phyloP scores from a whole-genome alignment of 2,113 vertebrate species.

The Syngnathoides biaculeatus region DNA sequence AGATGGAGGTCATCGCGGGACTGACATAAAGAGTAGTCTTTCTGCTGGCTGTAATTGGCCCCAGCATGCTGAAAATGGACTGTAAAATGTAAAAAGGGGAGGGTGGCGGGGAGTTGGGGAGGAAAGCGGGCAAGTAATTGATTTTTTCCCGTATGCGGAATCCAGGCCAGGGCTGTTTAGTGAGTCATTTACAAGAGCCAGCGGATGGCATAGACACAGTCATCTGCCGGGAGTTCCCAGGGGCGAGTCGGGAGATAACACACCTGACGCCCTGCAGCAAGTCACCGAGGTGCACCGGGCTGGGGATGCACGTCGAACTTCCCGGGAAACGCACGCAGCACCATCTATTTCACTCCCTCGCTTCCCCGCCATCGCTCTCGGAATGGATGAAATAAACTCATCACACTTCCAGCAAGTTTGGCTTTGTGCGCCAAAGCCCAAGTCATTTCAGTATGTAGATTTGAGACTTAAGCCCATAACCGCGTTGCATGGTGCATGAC shows the following conservation, averaged over 20 bases:
- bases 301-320: slow-evolving; percentile 58
- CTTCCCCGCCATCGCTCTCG: slow-evolving; percentile 53
- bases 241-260: slow-evolving; percentile 64
- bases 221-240: slow-evolving; percentile 69
- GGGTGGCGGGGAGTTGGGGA: background rate
- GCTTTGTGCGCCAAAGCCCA: slow-evolving; percentile 63
- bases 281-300: slow-evolving; percentile 56
- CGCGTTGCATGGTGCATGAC: slow-evolving; percentile 66
- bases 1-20: slow-evolving; percentile 69
- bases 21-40: slow-evolving; percentile 71
- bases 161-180: slow-evolving; percentile 72
- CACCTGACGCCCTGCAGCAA: slow-evolving; percentile 72
- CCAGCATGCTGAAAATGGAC: slow-evolving; percentile 75
- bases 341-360: slow-evolving; percentile 43
- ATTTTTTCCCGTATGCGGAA: slow-evolving; percentile 72
- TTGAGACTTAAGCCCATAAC: slow-evolving; percentile 68
- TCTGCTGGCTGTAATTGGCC: slow-evolving; percentile 73
- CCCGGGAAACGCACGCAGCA: slow-evolving; percentile 12
- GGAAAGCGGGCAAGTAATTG: slow-evolving; percentile 69
- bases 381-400: slow-evolving; percentile 71
- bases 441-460: slow-evolving; percentile 72
- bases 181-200: slow-evolving; percentile 72
- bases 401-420: slow-evolving; percentile 69
- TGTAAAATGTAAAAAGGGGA: slow-evolving; percentile 74
- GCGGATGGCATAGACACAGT: slow-evolving; percentile 52